phyloP scores from a whole-genome alignment of 2,113 vertebrate species.

The Hippoglossus stenolepis region DNA sequence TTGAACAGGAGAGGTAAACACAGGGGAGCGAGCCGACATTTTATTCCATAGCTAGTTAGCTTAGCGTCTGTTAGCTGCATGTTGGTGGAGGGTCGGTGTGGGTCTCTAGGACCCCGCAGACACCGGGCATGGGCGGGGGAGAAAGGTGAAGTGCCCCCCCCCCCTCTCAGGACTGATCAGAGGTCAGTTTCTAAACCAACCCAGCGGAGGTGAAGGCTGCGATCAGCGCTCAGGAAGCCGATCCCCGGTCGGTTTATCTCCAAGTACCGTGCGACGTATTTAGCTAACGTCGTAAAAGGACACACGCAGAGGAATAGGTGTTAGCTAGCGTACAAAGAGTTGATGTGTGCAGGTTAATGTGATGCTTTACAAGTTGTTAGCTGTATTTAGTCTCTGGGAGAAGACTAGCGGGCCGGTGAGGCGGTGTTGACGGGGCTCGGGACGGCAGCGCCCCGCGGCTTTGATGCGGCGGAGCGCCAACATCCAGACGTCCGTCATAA shows the following conservation, averaged over 20 bases:
- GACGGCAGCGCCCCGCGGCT: conserved; percentile 35
- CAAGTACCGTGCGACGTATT: conserved; percentile 43
- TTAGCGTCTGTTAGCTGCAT: not conserved
- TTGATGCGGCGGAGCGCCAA: conserved; percentile 37
- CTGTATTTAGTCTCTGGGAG: not conserved
- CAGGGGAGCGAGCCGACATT: not conserved
- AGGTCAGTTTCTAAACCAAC: conserved; percentile 66
- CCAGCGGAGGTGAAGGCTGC: not conserved
- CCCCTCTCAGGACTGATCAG: conserved; percentile 66
- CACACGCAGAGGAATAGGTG: conserved; percentile 46
- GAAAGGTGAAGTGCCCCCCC: conserved; percentile 39
- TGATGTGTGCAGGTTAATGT: not conserved
- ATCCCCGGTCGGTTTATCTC: conserved; percentile 49
- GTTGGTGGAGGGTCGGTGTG: not conserved
- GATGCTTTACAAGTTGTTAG: conserved; percentile 30
- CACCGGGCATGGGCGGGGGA: conserved; percentile 17
- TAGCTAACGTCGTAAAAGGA: conserved; percentile 42
- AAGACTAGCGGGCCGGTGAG: not conserved
- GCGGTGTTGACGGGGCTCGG: conserved; percentile 30
- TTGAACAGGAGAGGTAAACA: conserved; percentile 80
- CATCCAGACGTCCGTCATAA: conserved; percentile 59
- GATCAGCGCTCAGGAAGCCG: conserved; percentile 16
- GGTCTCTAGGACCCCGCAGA: conserved; percentile 70
- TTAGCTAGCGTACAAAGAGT: conserved; percentile 48
- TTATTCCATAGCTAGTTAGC: not conserved